Evolutionary conservation across 37 sponge, comb jelly and placozoan species (phyloP), one percentile per base, ranked within the genome.

Genomic region (Beroe ovata): DNA sequence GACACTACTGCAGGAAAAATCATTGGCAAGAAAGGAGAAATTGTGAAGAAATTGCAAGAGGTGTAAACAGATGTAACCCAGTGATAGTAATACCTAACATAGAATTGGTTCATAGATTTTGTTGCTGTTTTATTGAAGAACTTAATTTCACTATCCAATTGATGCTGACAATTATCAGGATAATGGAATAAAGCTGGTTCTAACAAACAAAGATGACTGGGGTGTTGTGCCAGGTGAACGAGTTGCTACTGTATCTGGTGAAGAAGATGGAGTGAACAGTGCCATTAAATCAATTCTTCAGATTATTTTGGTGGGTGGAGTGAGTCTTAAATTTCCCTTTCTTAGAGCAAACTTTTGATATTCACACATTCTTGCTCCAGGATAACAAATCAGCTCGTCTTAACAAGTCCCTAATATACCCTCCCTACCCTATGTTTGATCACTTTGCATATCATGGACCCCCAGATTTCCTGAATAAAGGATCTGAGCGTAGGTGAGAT

Each of bases 11-110:
- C 84, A 14, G 84, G 84, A n/a, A 77, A 42, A 41, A 42, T 77
- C 23, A 77, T 77, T 22, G 84, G 84, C 4, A 77, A 77, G 84
- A 77, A 77, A 41, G 84, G 84, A 42, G 84, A 77, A 42, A 42
- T 29, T 41, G 84, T 77, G 22, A 77, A 77, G n/a, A 39, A 42
- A 29, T 32, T 77, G 36, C 84, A 77, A 77, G 54, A 39, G 84
- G 84, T 77, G 32, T 16, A 47, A 47, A n/a, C n/a, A n/a, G n/a
- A n/a, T n/a, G n/a, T n/a, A n/a, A n/a, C n/a, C n/a, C n/a, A n/a
- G n/a, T n/a, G n/a, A n/a, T n/a, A n/a, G n/a, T n/a, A n/a, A n/a
- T n/a, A n/a, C n/a, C n/a, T n/a, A n/a, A n/a, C n/a, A n/a, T n/a
- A n/a, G n/a, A n/a, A n/a, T n/a, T n/a, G n/a, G n/a, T n/a, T n/a